Percentiles rank a stretch among this genome's conserved stretches.
Conservation (phyloP, 2,113 vertebrate species). For the Pterocles burchelli region DNA sequence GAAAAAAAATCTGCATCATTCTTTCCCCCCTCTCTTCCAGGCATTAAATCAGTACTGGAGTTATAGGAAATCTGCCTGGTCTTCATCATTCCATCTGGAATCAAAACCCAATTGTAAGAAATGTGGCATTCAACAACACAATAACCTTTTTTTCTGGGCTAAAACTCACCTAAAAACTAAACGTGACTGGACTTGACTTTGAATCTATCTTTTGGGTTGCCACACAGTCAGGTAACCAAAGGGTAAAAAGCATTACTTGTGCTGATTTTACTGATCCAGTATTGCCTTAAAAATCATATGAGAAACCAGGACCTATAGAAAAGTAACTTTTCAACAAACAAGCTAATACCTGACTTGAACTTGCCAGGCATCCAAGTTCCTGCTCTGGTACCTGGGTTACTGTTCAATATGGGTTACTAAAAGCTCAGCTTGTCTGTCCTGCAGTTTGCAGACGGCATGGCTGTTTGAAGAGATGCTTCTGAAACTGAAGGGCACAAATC, state of each 20-base stretch:
- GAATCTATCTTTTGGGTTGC: background rate
- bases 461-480: background rate
- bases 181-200: accelerated
- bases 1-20: accelerated
- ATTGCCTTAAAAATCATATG: background rate
- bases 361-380: background rate
- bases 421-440: background rate
- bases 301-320: background rate
- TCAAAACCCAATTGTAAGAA: background rate
- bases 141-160: background rate
- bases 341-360: background rate
- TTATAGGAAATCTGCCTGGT: background rate
- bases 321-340: background rate
- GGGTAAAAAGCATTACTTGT: background rate
- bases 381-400: background rate
- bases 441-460: background rate
- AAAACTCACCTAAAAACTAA: background rate
- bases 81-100: background rate
- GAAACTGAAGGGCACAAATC: background rate
- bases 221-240: background rate
- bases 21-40: background rate
- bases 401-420: background rate
- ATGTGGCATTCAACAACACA: accelerated
- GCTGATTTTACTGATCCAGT: background rate
- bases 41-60: background rate